Conservation (phyloP, 1,140 invertebrate genomes). For the Caenorhabditis elegans region DNA sequence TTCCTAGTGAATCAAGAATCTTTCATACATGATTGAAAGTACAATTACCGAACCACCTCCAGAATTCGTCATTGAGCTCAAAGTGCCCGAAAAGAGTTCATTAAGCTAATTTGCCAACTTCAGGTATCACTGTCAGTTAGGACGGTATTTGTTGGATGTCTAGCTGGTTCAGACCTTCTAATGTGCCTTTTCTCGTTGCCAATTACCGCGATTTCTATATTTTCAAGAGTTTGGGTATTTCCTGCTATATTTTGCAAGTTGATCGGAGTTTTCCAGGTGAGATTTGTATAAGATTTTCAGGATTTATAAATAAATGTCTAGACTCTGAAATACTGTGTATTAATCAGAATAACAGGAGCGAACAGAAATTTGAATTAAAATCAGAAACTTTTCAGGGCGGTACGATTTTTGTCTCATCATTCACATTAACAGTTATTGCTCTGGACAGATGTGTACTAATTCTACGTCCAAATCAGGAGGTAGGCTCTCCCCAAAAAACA, state of each 20-base stretch:
- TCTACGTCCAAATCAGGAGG: constrained; percentile 55
- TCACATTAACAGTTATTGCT: constrained; percentile 65
- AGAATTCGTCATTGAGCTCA: background rate
- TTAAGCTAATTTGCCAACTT: constrained; percentile 7
- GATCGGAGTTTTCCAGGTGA: constrained; percentile 64
- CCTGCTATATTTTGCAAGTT: constrained; percentile 62
- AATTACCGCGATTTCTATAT: constrained; percentile 63
- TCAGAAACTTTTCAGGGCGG: constrained; percentile 67
- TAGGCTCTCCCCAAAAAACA: constrained; percentile 15
- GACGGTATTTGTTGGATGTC: constrained; percentile 63
- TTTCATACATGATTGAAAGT: background rate
- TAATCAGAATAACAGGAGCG: no score
- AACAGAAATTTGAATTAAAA: no score
- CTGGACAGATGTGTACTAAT: constrained; percentile 64
- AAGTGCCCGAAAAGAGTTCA: background rate
- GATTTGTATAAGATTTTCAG: background rate
- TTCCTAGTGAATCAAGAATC: background rate
- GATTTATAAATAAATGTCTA: background rate
- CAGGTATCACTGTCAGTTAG: constrained; percentile 62
- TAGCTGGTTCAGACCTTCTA: constrained; percentile 60
- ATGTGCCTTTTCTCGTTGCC: constrained; percentile 63
- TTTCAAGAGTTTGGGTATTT: constrained; percentile 66
- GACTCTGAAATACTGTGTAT: no score
- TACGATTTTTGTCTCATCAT: constrained; percentile 63
- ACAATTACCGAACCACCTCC: background rate